Percentiles rank a stretch among this genome's conserved stretches.
Evolutionary conservation across 1,140 invertebrate species (phyloP).

Genomic region (Psix sp.): DNA sequence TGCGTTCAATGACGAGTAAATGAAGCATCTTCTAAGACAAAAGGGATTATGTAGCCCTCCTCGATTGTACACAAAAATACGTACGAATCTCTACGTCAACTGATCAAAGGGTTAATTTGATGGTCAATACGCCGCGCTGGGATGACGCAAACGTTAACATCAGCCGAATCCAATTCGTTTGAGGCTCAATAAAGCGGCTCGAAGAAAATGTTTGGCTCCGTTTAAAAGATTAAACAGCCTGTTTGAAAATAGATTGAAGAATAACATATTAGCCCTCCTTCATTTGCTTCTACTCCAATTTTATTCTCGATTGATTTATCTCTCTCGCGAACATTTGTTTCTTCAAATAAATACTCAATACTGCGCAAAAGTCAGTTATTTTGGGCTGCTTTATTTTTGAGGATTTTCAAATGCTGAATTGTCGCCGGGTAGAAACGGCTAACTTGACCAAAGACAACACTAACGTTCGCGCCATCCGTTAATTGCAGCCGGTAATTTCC

Average conservation of each 20-base stretch:
- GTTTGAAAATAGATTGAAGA: not conserved
- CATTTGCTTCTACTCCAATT: not conserved
- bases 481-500: no score
- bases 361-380: no score
- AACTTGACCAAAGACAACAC: no score
- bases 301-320: not conserved
- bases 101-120: constrained; percentile 41
- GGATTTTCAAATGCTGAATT: no score
- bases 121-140: constrained; percentile 20
- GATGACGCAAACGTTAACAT: constrained; percentile 32
- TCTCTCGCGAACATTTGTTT: no score
- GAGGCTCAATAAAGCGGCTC: constrained; percentile 3
- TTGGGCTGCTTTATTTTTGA: no score
- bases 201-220: not conserved
- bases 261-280: not conserved
- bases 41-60: no score
- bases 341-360: no score
- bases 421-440: no score
- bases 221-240: not conserved
- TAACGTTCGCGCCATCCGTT: no score
- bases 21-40: constrained; percentile 36
- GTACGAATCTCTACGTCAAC: no score
- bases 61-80: no score
- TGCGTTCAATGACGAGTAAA: constrained; percentile 43
- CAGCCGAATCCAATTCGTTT: constrained; percentile 15